Evolutionary conservation across 2,888 invertebrate species (phyloP).

Genomic region (Xanthostigma xanthostigma): DNA sequence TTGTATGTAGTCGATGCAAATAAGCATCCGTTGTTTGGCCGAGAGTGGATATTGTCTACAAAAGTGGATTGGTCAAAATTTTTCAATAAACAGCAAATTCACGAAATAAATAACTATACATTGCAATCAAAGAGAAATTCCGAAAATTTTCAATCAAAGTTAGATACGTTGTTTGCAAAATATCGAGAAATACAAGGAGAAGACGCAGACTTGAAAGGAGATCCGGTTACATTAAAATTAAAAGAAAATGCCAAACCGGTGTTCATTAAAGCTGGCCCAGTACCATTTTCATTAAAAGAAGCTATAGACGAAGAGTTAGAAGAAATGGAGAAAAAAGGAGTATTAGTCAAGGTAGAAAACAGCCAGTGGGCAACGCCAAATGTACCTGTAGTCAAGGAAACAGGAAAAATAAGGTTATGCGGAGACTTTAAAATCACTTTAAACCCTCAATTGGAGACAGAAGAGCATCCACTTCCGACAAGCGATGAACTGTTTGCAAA

Average conservation of each 20-base stretch:
- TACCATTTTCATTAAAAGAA: conserved; percentile 12
- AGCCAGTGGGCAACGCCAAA: conserved; percentile 21
- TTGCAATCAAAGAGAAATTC: no score
- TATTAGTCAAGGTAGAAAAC: conserved; percentile 13
- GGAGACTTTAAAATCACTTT: conserved; percentile 18
- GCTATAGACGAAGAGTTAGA: conserved; percentile 8
- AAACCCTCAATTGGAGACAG: conserved; percentile 5
- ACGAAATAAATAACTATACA: no score
- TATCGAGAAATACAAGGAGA: no score
- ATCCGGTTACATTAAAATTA: no score
- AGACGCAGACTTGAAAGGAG: no score
- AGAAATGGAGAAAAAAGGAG: conserved; percentile 10
- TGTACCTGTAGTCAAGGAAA: conserved; percentile 17
- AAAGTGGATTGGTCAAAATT: no score
- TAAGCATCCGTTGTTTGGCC: no score
- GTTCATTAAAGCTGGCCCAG: conserved; percentile 14
- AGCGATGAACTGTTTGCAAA: conserved; percentile 9
- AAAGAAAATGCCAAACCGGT: conserved; percentile 13
- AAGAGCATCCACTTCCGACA: conserved; percentile 6
- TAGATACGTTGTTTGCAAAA: no score
- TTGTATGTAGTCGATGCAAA: no score
- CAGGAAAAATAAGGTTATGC: conserved; percentile 19
- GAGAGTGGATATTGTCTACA: no score
- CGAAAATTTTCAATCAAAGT: no score
- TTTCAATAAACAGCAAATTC: no score